These are phyloP conservation scores for Macrosiphum euphorbiae DNA, from an alignment of 2,888 invertebrate species.

Conservation along the genomic window DNA sequence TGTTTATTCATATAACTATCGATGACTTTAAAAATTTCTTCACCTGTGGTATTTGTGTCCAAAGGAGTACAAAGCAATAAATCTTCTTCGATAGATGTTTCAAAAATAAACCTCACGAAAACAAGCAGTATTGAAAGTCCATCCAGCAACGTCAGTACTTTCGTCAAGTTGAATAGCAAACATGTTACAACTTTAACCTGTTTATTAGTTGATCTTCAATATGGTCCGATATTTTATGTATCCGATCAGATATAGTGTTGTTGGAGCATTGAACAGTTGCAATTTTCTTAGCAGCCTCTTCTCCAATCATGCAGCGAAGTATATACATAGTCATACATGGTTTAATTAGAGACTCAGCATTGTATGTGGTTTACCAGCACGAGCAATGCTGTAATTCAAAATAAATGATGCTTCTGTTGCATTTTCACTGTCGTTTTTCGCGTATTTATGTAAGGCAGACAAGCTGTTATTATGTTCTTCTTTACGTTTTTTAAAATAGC, in stretches of 20 bases:
- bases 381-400: conserved; percentile 65
- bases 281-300: conserved; percentile 69
- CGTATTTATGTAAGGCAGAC: neutral
- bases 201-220: conserved; percentile 68
- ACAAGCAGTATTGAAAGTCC: too few species aligned
- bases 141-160: too few species aligned
- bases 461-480: neutral
- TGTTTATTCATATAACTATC: conserved; percentile 66
- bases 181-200: conserved; percentile 66
- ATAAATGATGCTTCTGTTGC: neutral
- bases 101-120: too few species aligned
- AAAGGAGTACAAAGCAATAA: too few species aligned
- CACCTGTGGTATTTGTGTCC: too few species aligned
- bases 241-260: conserved; percentile 69
- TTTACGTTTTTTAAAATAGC: too few species aligned
- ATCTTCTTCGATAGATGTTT: too few species aligned
- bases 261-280: conserved; percentile 69
- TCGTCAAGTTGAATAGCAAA: conserved; percentile 68
- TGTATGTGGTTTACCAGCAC: conserved; percentile 68
- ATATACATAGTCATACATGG: conserved; percentile 67
- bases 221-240: conserved; percentile 68
- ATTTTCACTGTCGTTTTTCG: neutral
- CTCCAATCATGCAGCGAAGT: conserved; percentile 68
- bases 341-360: conserved; percentile 68
- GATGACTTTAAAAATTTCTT: conserved; percentile 67